phyloP scores from a whole-genome alignment of 2,113 vertebrate genomes.

The Prochilodus magdalenae region DNA sequence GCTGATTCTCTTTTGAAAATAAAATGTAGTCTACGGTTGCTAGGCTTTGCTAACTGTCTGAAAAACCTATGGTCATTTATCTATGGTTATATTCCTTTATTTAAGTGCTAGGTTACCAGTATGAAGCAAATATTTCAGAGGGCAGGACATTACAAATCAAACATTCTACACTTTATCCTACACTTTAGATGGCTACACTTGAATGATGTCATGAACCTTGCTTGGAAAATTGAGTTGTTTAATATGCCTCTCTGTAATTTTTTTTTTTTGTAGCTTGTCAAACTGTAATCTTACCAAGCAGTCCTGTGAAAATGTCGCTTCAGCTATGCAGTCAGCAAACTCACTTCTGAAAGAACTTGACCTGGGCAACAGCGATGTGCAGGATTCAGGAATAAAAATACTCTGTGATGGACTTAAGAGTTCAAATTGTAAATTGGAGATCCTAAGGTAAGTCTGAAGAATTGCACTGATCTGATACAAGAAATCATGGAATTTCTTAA shows the following conservation, averaged over 20 bases:
- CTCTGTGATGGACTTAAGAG: slow-evolving; percentile 7
- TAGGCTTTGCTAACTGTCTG: too few relatives aligned
- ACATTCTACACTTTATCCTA: too few relatives aligned
- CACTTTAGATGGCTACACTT: too few relatives aligned
- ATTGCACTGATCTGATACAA: too few relatives aligned
- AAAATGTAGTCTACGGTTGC: too few relatives aligned
- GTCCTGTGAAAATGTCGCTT: slow-evolving; percentile 14
- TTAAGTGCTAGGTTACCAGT: too few relatives aligned
- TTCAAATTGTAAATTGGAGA: slow-evolving; percentile 14
- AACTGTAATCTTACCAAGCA: slow-evolving; percentile 14
- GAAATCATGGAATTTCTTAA: too few relatives aligned
- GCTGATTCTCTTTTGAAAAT: too few relatives aligned
- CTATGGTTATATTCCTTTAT: too few relatives aligned
- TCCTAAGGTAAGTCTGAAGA: slow-evolving; percentile 5
- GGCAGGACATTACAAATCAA: too few relatives aligned
- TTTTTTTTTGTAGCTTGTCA: slow-evolving; percentile 10
- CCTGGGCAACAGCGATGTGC: slow-evolving; percentile 28
- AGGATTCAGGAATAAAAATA: slow-evolving; percentile 13
- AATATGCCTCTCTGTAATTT: not conserved
- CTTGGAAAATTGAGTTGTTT: not conserved
- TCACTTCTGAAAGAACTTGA: slow-evolving; percentile 28
- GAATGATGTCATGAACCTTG: not conserved
- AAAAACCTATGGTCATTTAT: too few relatives aligned
- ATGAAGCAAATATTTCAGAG: too few relatives aligned
- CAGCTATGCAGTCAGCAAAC: slow-evolving; percentile 23